These are phyloP conservation scores for Clarias batrachus DNA, from an alignment of 2,113 vertebrate species.

Conservation along the genomic window DNA sequence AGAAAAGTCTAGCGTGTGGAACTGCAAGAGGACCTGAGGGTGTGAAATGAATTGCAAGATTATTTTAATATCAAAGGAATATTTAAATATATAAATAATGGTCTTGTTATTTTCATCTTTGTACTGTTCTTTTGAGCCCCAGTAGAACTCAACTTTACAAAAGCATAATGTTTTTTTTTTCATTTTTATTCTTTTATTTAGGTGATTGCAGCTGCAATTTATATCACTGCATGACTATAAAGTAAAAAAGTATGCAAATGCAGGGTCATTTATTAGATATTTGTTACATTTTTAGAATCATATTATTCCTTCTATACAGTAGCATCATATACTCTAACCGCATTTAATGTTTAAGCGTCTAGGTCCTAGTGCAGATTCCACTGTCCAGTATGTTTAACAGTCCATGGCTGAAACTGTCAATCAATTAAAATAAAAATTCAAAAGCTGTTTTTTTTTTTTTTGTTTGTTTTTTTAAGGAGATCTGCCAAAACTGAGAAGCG, in stretches of 20 bases:
- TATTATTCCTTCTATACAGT: neutral
- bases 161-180: neutral
- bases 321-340: neutral
- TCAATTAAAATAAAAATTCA: neutral
- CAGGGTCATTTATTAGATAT: neutral
- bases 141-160: neutral
- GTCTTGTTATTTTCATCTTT: neutral
- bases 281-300: neutral
- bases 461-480: constrained; percentile 3
- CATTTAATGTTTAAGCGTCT: neutral
- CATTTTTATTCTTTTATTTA: neutral
- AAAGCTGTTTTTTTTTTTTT: neutral
- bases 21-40: neutral
- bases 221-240: neutral
- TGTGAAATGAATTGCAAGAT: neutral
- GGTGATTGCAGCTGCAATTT: neutral
- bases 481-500: neutral
- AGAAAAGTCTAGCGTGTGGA: neutral
- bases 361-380: neutral
- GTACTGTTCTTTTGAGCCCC: neutral
- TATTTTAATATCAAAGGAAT: neutral
- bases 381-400: neutral
- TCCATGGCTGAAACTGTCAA: neutral
- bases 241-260: neutral
- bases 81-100: neutral